phyloP scores from a whole-genome alignment of 2,797 vertebrate species.

The Craterocephalus amniculus region DNA sequence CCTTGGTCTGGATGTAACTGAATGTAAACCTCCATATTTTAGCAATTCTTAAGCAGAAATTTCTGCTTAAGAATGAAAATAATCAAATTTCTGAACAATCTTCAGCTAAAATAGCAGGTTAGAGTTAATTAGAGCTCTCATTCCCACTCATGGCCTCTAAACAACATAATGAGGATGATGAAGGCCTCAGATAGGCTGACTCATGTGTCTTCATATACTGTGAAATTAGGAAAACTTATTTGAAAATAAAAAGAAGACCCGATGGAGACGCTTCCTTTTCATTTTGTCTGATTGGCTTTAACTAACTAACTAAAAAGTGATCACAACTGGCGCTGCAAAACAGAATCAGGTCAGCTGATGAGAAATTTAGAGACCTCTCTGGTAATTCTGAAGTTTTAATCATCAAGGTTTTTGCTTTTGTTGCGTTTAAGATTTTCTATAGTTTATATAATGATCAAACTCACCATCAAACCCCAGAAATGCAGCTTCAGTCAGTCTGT shows the following conservation, averaged over 20 bases:
- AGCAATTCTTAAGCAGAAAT: not conserved
- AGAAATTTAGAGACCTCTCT: not conserved
- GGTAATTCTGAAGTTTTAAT: not conserved
- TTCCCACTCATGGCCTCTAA: slow-evolving; percentile 1
- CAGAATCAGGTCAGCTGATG: not conserved
- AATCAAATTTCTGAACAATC: slow-evolving; percentile 22
- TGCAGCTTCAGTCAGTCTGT: too few relatives aligned
- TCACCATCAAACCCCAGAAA: too few relatives aligned
- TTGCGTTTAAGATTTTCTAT: not conserved
- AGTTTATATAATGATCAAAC: not conserved
- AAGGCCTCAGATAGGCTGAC: not conserved
- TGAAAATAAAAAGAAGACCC: not conserved
- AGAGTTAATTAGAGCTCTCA: not conserved
- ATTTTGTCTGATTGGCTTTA: not conserved
- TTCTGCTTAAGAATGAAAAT: too few relatives aligned
- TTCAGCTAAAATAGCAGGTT: slow-evolving; percentile 20
- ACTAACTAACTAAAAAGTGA: not conserved
- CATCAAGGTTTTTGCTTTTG: not conserved
- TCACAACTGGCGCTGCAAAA: not conserved
- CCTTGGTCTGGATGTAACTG: not conserved
- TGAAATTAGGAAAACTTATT: slow-evolving; percentile 2
- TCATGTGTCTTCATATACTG: not conserved
- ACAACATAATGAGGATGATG: slow-evolving; percentile 6
- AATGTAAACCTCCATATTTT: slow-evolving; percentile 7
- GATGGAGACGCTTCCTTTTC: not conserved